phyloP scores from a whole-genome alignment of 1,140 invertebrate genomes.

The Caerostris extrusa region DNA sequence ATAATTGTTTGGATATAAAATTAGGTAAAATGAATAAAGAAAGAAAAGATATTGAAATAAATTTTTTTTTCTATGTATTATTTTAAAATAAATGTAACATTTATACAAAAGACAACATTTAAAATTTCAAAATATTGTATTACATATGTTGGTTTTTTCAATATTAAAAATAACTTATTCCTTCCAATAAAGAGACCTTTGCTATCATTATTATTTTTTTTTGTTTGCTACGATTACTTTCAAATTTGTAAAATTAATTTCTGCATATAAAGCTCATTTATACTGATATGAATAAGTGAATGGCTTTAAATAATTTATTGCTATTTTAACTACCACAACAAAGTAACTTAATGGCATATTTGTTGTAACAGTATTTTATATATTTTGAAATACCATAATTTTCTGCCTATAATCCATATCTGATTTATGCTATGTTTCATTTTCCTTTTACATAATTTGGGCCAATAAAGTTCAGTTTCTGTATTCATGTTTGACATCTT shows the following conservation, averaged over 20 bases:
- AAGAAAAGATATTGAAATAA: not conserved
- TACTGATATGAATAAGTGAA: constrained; percentile 62
- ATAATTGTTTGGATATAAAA: too few relatives aligned
- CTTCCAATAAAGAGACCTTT: not conserved
- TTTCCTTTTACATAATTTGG: too few relatives aligned
- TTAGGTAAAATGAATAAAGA: not conserved
- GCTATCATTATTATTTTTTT: not conserved
- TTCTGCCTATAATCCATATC: too few relatives aligned
- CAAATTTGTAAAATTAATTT: constrained; percentile 3
- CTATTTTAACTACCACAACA: not conserved
- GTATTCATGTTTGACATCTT: too few relatives aligned
- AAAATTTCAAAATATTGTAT: not conserved
- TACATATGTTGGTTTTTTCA: not conserved
- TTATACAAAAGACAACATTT: not conserved
- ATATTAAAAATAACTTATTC: constrained; percentile 4
- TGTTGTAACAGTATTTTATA: not conserved
- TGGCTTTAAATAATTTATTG: constrained; percentile 25
- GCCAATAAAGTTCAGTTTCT: too few relatives aligned
- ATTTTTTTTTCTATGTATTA: not conserved
- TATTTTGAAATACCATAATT: not conserved
- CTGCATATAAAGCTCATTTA: constrained; percentile 64
- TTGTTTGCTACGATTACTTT: not conserved
- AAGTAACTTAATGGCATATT: constrained; percentile 8
- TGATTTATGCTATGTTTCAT: too few relatives aligned
- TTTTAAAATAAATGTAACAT: not conserved